Evolutionary conservation across 1,140 invertebrate genomes (phyloP).

Genomic region (Venustaconcha ellipsiformis): DNA sequence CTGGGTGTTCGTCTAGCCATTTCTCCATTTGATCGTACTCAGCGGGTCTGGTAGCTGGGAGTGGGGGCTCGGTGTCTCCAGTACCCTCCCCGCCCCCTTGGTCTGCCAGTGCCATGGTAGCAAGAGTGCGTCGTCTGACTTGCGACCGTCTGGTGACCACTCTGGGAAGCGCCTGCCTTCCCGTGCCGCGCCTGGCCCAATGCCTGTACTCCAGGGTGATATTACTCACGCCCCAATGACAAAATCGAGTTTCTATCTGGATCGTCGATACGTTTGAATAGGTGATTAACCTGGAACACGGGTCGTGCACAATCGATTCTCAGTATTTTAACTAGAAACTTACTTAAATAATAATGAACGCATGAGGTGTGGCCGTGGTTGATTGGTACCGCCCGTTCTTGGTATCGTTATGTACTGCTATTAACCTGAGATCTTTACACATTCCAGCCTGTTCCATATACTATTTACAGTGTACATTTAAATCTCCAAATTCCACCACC

Average conservation of each 20-base stretch:
- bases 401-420: no score
- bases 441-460: no score
- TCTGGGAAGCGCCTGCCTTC: conserved; percentile 22
- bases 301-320: conserved; percentile 27
- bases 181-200: conserved; percentile 9
- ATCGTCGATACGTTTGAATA: conserved; percentile 21
- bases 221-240: conserved; percentile 1
- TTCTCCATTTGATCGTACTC: conserved; percentile 63
- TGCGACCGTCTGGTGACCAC: conserved; percentile 29
- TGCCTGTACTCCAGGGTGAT: conserved; percentile 22
- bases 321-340: no score
- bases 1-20: conserved; percentile 96
- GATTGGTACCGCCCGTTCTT: no score
- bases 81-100: conserved; percentile 21
- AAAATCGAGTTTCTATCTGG: conserved; percentile 2
- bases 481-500: no score
- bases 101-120: conserved; percentile 3
- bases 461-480: no score
- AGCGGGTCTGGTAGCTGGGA: conserved; percentile 29
- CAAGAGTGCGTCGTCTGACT: not conserved
- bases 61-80: conserved; percentile 18
- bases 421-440: no score
- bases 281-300: conserved; percentile 23
- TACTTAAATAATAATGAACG: no score
- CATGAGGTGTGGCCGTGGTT: no score